phyloP scores from a whole-genome alignment of 2,797 vertebrate genomes.

The Etheostoma perlongum region DNA sequence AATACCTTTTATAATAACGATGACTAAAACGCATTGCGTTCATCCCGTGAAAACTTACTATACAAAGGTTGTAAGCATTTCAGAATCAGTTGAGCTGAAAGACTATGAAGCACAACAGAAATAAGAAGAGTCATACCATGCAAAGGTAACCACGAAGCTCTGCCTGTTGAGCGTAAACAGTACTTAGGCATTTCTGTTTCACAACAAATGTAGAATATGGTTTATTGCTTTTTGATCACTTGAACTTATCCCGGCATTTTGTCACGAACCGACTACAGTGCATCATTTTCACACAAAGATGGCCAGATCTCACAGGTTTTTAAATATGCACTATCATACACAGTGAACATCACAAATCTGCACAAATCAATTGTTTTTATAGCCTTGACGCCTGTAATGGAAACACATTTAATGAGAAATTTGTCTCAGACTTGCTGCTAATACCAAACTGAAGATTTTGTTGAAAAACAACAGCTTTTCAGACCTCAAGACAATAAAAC shows the following conservation, averaged over 20 bases:
- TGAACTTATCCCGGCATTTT: conserved; percentile 64
- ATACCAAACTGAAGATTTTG: conserved; percentile 5
- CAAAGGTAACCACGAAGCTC: conserved; percentile 63
- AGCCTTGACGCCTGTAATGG: conserved; percentile 19
- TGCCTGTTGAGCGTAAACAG: conserved; percentile 74
- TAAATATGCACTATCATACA: conserved; percentile 48
- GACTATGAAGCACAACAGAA: conserved; percentile 67
- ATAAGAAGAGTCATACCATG: conserved; percentile 65
- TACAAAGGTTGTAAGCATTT: conserved; percentile 75
- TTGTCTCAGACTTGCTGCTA: not conserved
- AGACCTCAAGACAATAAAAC: conserved; percentile 27
- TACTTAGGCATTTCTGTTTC: conserved; percentile 64
- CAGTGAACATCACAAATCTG: conserved; percentile 36
- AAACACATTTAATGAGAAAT: conserved; percentile 11
- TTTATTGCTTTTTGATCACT: conserved; percentile 80
- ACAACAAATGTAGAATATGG: conserved; percentile 58
- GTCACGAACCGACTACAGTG: conserved; percentile 67
- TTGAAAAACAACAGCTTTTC: conserved; percentile 8
- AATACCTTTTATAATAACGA: conserved; percentile 78
- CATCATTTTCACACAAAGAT: conserved; percentile 64
- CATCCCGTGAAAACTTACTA: conserved; percentile 74
- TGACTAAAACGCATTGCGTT: conserved; percentile 77
- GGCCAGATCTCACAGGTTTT: conserved; percentile 69
- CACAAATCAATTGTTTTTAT: conserved; percentile 17
- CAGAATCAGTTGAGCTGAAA: conserved; percentile 55